These are phyloP conservation scores for Drosophila paranaensis DNA, from an alignment of 2,888 invertebrate genomes.

Conservation along the genomic window DNA sequence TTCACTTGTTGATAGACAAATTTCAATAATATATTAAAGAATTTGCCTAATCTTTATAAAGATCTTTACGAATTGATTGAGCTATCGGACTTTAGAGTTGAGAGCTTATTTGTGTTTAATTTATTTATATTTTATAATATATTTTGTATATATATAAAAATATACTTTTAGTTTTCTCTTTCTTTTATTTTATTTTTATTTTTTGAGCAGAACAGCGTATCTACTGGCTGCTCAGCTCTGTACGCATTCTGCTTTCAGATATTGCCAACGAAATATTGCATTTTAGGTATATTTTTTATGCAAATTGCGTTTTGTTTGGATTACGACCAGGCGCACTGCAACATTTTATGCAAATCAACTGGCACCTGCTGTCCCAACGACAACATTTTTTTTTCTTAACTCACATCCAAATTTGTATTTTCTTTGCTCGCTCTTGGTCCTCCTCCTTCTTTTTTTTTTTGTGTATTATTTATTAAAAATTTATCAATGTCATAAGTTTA, in stretches of 20 bases:
- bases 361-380: conserved; percentile 63
- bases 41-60: not conserved
- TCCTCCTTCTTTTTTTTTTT: conserved; percentile 22
- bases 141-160: no score
- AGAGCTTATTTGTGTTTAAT: no score
- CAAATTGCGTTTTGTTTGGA: conserved; percentile 41
- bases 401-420: not conserved
- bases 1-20: not conserved
- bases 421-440: not conserved
- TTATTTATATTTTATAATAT: no score
- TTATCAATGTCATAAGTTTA: conserved; percentile 77
- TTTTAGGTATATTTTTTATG: conserved; percentile 41
- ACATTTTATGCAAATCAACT: conserved; percentile 69
- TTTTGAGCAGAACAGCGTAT: not conserved
- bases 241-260: not conserved
- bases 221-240: not conserved
- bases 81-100: no score
- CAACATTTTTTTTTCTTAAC: conserved; percentile 26
- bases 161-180: no score
- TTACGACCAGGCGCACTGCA: conserved; percentile 57
- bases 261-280: conserved; percentile 16
- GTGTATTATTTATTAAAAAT: conserved; percentile 74
- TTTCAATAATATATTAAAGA: not conserved
- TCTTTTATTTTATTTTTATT: no score
- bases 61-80: no score